Base-by-base conservation (phyloP, 2,113 vertebrate genomes). In the Delphinapterus leucas region DNA sequence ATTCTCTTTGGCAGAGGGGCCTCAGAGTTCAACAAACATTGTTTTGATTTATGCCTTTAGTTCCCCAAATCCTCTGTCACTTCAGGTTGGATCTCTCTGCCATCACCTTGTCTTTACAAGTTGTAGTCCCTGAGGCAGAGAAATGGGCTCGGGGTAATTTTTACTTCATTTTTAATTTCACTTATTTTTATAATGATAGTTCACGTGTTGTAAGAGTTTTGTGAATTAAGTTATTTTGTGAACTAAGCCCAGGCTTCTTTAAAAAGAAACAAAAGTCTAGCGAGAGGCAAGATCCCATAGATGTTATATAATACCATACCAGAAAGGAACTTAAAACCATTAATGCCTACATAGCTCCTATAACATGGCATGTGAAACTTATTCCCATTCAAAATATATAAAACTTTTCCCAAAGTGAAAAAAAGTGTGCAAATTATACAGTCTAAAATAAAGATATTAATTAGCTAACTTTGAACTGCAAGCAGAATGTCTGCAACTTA, bases 351-450 rank as follows among this genome's bases (percentile, higher is more conserved):
- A 38, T 68, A 79, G 36, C 61, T 85, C 44, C 76, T 89, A 79
- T 79, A 96, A 79, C 31, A 81, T 58, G 41, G 67, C 88, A 88
- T 23, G 58, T 41, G 20, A 90, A 91, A 94, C 86, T 82, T 94
- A 84, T 79, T 95, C 14, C 38, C 38, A 79, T 36, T 94, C 91
- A 88, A 97, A 97, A 95, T 53, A 96, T 11, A 79, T 63, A 96
- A 96, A 96, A 88, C 12, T 58, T 15, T 73, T 91, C 84, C 63
- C 3, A 0, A 61, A 93, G 90, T 47, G 60, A 1, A 67, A 79
- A 95, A 97, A 95, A 90, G 38, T 36, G 61, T 96, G 33, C 33
- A 47, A 70, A 85, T 90, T 85, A 88, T 63, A 0, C 23, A 38
- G 6, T 94, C 96, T 95, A 49, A 89, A 96, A 88, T 77, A 68